These are phyloP conservation scores for Cossypha polioptera DNA, from an alignment of 2,797 vertebrate species.

Conservation along the genomic window DNA sequence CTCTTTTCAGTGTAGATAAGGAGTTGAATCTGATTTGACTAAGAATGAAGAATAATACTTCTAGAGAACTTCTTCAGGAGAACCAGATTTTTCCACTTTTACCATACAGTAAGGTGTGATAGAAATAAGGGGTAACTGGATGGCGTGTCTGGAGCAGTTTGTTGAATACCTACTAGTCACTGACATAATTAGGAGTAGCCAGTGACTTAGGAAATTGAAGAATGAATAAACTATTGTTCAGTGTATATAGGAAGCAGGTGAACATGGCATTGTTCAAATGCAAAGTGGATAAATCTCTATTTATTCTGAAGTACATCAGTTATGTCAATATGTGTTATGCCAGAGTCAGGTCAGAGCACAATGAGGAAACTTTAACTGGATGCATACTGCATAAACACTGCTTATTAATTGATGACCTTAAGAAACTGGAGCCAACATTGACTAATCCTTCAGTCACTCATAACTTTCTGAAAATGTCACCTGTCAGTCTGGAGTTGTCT, in stretches of 20 bases:
- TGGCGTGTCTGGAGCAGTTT: background rate
- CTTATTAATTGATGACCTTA: constrained; percentile 24
- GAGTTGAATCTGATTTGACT: background rate
- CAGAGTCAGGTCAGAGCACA: background rate
- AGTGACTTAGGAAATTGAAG: background rate
- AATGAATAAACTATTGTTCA: background rate
- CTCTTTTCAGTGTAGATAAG: background rate
- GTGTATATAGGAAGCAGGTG: background rate
- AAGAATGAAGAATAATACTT: background rate
- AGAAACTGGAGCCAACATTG: background rate
- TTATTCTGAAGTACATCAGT: background rate
- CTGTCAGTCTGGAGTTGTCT: background rate
- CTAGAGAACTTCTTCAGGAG: background rate
- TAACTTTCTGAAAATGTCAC: background rate
- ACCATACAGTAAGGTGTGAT: background rate
- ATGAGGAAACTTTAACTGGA: background rate
- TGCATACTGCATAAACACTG: background rate
- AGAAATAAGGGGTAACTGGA: background rate
- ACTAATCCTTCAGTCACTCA: background rate
- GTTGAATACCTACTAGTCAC: background rate
- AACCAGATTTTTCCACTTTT: background rate
- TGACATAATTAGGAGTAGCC: background rate
- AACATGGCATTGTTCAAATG: background rate
- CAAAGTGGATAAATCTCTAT: background rate
- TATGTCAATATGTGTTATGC: background rate